phyloP scores from a whole-genome alignment of 2,797 vertebrate species.

The Sylvilagus floridanus region DNA sequence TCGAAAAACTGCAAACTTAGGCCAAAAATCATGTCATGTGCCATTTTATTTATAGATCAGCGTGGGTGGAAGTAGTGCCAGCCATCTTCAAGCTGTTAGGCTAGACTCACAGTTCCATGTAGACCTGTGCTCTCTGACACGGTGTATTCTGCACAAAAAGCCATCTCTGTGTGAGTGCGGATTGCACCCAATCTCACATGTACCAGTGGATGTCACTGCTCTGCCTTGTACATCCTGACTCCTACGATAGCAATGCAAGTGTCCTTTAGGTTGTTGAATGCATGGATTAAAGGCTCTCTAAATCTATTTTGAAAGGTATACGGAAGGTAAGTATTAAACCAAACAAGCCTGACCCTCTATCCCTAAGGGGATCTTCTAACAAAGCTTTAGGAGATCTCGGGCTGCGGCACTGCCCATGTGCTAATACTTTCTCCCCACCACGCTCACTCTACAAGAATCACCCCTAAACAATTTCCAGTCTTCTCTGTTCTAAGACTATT shows the following conservation, averaged over 20 bases:
- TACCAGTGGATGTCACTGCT: background rate
- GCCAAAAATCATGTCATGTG: constrained; percentile 54
- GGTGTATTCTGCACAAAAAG: background rate
- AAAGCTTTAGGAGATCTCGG: constrained; percentile 88
- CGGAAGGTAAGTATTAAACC: constrained; percentile 87
- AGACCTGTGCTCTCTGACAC: constrained; percentile 28
- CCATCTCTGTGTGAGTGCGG: background rate
- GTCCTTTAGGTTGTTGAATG: constrained; percentile 69
- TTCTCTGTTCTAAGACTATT: constrained; percentile 84
- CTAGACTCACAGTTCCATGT: constrained; percentile 47
- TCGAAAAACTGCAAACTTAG: constrained; percentile 31
- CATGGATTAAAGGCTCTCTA: constrained; percentile 66
- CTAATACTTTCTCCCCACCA: constrained; percentile 77
- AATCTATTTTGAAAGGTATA: constrained; percentile 73
- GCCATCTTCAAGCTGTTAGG: constrained; percentile 65
- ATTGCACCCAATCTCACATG: background rate
- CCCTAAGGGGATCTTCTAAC: constrained; percentile 88
- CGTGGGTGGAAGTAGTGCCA: constrained; percentile 54
- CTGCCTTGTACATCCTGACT: constrained; percentile 56
- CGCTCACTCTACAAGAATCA: constrained; percentile 75
- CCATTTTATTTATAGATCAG: constrained; percentile 64
- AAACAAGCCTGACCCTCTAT: constrained; percentile 68
- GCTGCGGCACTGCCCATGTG: constrained; percentile 78
- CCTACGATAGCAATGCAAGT: constrained; percentile 72
- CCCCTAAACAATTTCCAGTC: constrained; percentile 84